Conservation (phyloP, 1,140 invertebrate species). For the Drosophila carrolli region DNA sequence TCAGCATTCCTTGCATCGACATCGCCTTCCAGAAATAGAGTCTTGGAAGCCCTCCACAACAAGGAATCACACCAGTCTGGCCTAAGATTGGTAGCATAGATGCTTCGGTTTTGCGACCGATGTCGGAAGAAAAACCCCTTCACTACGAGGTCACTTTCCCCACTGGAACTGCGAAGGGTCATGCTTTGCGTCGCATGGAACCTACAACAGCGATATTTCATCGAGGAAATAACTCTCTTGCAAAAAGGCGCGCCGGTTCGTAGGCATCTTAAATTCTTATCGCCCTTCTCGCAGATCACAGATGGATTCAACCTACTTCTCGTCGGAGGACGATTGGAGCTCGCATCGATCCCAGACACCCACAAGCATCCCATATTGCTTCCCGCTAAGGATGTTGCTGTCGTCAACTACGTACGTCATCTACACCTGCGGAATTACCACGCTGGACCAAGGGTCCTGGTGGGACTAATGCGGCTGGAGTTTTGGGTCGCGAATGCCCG, state of each 20-base stretch:
- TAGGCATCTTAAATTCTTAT: not conserved
- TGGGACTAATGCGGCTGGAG: not conserved
- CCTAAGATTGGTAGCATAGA: no score
- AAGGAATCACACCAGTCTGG: not conserved
- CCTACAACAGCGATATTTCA: not conserved
- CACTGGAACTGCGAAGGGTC: not conserved
- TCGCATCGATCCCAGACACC: no score
- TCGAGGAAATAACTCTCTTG: no score
- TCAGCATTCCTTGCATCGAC: not conserved
- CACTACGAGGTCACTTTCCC: no score
- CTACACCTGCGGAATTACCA: not conserved
- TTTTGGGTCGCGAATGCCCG: not conserved
- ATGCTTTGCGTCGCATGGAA: not conserved
- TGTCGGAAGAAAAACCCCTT: not conserved
- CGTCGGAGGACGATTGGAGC: no score
- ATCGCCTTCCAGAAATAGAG: not conserved
- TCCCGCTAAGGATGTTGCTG: not conserved
- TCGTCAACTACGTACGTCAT: not conserved
- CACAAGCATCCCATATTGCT: not conserved
- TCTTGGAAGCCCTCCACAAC: no score
- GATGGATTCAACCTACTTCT: no score
- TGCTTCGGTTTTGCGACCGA: not conserved
- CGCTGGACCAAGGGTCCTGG: not conserved
- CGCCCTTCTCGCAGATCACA: not conserved
- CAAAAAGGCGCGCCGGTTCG: not conserved